Evolutionary conservation across 2,113 vertebrate species (phyloP).

Genomic region (Miniopterus natalensis): DNA sequence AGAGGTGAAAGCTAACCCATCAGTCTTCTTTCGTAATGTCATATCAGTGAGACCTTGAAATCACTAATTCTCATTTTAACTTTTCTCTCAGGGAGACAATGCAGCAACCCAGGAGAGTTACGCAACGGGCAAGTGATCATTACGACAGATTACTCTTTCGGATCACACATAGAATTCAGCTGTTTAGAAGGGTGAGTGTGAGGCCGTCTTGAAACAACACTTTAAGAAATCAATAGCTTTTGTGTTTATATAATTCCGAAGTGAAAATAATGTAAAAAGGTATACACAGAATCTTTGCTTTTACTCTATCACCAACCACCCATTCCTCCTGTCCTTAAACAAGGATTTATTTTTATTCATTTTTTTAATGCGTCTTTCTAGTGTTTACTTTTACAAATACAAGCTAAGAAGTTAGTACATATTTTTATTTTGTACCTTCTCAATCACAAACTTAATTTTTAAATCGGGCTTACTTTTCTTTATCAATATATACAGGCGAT

Average conservation of each 20-base stretch:
- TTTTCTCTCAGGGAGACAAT: conserved; percentile 82
- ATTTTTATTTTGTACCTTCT: neutral
- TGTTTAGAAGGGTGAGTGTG: conserved; percentile 85
- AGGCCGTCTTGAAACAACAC: neutral
- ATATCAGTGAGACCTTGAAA: neutral
- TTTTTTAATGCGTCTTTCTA: conserved; percentile 5
- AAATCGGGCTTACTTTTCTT: conserved; percentile 15
- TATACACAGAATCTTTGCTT: neutral
- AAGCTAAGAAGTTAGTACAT: conserved; percentile 7
- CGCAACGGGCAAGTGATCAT: neutral
- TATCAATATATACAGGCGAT: neutral
- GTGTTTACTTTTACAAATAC: neutral
- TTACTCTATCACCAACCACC: neutral
- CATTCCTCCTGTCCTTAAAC: neutral
- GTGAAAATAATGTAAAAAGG: neutral
- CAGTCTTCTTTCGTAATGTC: neutral
- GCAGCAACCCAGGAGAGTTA: conserved; percentile 66
- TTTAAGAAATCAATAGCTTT: neutral
- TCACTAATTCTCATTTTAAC: neutral
- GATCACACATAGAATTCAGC: conserved; percentile 73
- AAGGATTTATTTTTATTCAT: neutral
- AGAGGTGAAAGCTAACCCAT: neutral
- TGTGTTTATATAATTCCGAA: conserved; percentile 21
- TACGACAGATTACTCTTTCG: conserved; percentile 65
- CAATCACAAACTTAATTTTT: neutral